These are phyloP conservation scores for Oppia nitens DNA, from an alignment of 1,140 invertebrate species.

Conservation along the genomic window DNA sequence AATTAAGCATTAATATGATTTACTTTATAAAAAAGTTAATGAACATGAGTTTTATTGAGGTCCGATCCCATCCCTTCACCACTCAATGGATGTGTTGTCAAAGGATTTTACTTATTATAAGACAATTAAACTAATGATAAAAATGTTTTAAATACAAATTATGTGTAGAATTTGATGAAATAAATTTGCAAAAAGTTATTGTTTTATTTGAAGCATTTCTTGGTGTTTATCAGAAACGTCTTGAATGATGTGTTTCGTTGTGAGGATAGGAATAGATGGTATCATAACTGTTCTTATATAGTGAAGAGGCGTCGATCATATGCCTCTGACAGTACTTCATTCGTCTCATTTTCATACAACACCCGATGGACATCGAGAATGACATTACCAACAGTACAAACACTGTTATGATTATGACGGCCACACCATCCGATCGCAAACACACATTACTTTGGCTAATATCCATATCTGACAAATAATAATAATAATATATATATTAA, in stretches of 20 bases:
- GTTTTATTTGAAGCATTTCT: too few species aligned
- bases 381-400: not conserved
- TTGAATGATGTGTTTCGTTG: not conserved
- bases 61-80: not conserved
- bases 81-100: too few species aligned
- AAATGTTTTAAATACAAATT: not conserved
- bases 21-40: too few species aligned
- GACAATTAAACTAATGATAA: not conserved
- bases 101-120: not conserved
- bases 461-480: too few species aligned
- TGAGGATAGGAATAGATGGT: not conserved
- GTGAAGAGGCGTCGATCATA: not conserved
- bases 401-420: not conserved
- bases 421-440: not conserved
- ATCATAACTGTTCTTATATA: not conserved
- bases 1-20: too few species aligned
- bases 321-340: slow-evolving; percentile 4
- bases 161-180: not conserved
- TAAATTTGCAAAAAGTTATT: too few species aligned
- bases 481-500: too few species aligned
- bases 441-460: slow-evolving; percentile 1
- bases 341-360: slow-evolving; percentile 11
- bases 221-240: not conserved
- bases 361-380: slow-evolving; percentile 9
- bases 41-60: too few species aligned